Conservation (phyloP, 1,140 invertebrate species). For the Pentalonia nigronervosa region DNA sequence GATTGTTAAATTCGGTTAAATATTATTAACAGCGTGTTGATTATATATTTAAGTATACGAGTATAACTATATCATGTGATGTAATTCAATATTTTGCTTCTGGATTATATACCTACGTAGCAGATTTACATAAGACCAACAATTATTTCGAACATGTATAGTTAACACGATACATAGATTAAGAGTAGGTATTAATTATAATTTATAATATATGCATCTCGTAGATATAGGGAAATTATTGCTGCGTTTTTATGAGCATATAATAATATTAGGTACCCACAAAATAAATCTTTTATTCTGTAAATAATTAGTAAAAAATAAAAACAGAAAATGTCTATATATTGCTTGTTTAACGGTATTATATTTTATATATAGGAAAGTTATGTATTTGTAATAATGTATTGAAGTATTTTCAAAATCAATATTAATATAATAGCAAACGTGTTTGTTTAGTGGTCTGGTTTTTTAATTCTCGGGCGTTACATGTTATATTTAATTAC, state of each 20-base stretch:
- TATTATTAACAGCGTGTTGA: background rate
- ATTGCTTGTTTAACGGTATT: background rate
- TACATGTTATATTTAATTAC: background rate
- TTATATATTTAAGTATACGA: background rate
- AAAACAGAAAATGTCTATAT: background rate
- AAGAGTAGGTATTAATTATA: background rate
- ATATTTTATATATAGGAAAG: background rate
- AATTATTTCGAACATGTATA: background rate
- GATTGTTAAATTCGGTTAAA: background rate
- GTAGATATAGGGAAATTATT: background rate
- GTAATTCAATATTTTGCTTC: background rate
- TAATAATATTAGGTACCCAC: background rate
- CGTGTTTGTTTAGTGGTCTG: conserved; percentile 18
- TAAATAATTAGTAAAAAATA: background rate
- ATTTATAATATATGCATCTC: background rate
- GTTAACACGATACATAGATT: background rate
- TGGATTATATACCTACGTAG: background rate
- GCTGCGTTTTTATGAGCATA: background rate
- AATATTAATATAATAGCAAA: background rate
- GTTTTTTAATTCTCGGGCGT: background rate
- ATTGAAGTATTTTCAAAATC: background rate
- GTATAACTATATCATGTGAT: background rate
- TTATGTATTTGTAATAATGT: background rate
- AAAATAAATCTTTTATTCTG: background rate
- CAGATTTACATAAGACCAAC: conserved; percentile 15